Evolutionary conservation across 37 sponge, comb jelly and placozoan species (phyloP).

Genomic region (Agelas oroides): DNA sequence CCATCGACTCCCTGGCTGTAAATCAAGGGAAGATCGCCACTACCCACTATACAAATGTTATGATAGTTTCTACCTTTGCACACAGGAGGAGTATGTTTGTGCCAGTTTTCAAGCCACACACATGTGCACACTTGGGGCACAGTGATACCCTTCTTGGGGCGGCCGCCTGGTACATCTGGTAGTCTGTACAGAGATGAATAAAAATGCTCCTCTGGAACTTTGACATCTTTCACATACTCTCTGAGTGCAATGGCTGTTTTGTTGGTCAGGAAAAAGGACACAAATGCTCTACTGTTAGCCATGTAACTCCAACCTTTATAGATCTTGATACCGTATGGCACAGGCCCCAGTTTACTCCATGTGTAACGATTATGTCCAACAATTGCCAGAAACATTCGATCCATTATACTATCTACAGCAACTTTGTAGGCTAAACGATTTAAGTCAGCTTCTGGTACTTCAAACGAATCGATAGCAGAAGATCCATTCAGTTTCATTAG

Average conservation of each 20-base stretch:
- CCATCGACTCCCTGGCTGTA: neutral
- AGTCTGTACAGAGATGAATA: neutral
- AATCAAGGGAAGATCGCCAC: neutral
- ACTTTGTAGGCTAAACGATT: neutral
- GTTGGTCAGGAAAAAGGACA: constrained; percentile 8
- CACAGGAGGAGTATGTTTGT: neutral
- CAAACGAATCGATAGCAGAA: neutral
- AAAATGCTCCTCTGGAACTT: constrained; percentile 29
- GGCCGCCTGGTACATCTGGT: constrained; percentile 24
- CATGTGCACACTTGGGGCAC: no score
- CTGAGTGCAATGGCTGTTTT: neutral
- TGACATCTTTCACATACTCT: constrained; percentile 19
- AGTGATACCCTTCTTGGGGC: no score
- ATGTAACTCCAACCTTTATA: constrained; percentile 22
- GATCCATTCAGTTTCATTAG: constrained; percentile 19
- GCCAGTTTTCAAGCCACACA: no score
- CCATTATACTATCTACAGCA: neutral
- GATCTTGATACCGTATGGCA: neutral
- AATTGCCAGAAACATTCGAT: no score
- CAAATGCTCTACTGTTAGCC: constrained; percentile 7
- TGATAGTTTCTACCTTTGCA: constrained; percentile 9
- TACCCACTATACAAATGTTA: constrained; percentile 7
- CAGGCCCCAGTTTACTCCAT: no score
- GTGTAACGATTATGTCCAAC: no score
- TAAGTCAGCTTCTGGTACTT: neutral